Percentiles rank a stretch among this genome's conserved stretches.
These are phyloP conservation scores for Lampris megalopsis DNA, from an alignment of 2,113 vertebrate species.

Conservation along the genomic window DNA sequence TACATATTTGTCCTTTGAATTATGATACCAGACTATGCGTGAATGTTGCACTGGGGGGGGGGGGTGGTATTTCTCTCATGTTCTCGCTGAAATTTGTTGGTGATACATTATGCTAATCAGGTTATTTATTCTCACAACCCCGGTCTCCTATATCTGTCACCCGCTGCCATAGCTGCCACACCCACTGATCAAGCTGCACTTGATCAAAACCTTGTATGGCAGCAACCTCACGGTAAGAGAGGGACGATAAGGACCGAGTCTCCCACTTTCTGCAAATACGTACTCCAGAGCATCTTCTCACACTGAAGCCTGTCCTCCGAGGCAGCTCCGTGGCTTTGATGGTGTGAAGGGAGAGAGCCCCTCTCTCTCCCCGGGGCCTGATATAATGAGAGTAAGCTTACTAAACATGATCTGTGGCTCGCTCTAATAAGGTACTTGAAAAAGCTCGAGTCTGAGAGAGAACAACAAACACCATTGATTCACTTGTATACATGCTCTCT, in stretches of 20 bases:
- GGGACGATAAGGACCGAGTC: slow-evolving; percentile 72
- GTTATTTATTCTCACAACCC: slow-evolving; percentile 69
- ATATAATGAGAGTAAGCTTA: slow-evolving; percentile 80
- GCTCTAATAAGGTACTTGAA: slow-evolving; percentile 68
- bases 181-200: not conserved
- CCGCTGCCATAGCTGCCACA: slow-evolving; percentile 61
- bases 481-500: slow-evolving; percentile 57
- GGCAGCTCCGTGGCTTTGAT: slow-evolving; percentile 77
- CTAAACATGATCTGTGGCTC: slow-evolving; percentile 76
- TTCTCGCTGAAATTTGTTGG: slow-evolving; percentile 58
- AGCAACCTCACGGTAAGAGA: slow-evolving; percentile 70
- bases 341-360: slow-evolving; percentile 69
- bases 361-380: slow-evolving; percentile 77
- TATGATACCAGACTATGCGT: slow-evolving; percentile 44
- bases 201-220: slow-evolving; percentile 79
- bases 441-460: slow-evolving; percentile 65
- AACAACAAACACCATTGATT: slow-evolving; percentile 70
- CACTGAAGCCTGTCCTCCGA: slow-evolving; percentile 74
- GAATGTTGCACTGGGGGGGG: slow-evolving; percentile 46
- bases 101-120: slow-evolving; percentile 79
- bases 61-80: slow-evolving; percentile 41
- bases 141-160: slow-evolving; percentile 74
- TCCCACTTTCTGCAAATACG: slow-evolving; percentile 66
- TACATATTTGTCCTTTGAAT: slow-evolving; percentile 63
- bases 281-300: slow-evolving; percentile 68